Percentiles rank a stretch among this genome's conserved stretches.
Evolutionary conservation across 2,888 invertebrate genomes (phyloP).

Genomic region (Meloe dianella): DNA sequence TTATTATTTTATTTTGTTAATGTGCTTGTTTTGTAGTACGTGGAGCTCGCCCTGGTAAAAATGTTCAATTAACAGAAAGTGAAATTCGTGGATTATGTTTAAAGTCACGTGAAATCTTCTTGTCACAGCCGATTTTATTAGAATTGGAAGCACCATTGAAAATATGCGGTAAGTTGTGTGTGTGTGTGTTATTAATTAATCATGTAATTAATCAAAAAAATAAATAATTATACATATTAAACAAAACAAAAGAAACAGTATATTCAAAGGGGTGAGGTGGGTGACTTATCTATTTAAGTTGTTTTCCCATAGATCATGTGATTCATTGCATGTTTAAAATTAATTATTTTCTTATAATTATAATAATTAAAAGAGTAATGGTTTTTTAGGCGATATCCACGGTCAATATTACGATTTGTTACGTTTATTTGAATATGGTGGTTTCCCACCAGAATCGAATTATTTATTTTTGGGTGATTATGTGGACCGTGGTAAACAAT

Average conservation of each 20-base stretch:
- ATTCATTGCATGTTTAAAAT: no score
- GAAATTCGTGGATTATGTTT: constrained; percentile 97
- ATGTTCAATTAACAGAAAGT: constrained; percentile 96
- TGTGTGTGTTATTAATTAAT: no score
- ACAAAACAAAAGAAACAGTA: no score
- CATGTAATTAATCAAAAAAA: no score
- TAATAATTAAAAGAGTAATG: no score
- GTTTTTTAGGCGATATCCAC: constrained; percentile 86
- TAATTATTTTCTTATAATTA: constrained; percentile 42
- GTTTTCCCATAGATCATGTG: no score
- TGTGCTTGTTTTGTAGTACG: no score
- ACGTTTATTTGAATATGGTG: constrained; percentile 97
- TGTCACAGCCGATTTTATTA: constrained; percentile 96
- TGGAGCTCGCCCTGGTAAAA: constrained; percentile 98
- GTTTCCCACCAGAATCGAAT: constrained; percentile 98
- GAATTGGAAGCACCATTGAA: constrained; percentile 98
- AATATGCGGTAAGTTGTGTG: constrained; percentile 99
- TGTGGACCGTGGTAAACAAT: constrained; percentile 87
- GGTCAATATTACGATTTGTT: constrained; percentile 98
- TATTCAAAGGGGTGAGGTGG: no score
- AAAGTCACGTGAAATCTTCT: constrained; percentile 97
- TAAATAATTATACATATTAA: no score
- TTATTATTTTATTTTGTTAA: not conserved
- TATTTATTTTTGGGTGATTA: constrained; percentile 95
- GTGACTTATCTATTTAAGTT: no score